Percentiles rank a stretch among this genome's conserved stretches.
These are phyloP conservation scores for Lanistes nyassanus DNA, from an alignment of 1,140 invertebrate species.

Conservation along the genomic window DNA sequence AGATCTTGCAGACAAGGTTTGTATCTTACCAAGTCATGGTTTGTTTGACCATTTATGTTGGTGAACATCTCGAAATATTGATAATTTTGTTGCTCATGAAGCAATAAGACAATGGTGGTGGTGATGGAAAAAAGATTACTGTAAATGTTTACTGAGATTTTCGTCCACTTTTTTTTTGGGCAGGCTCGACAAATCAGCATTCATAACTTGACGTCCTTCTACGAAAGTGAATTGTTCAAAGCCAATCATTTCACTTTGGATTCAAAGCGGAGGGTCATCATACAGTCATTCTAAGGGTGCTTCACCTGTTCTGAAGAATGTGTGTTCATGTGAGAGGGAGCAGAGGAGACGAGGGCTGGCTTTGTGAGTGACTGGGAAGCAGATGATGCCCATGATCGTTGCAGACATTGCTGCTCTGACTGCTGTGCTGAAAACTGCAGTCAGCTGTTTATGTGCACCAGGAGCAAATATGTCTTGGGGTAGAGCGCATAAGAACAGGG, in stretches of 20 bases:
- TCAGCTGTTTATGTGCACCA: no score
- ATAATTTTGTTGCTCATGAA: no score
- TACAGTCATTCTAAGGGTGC: constrained; percentile 78
- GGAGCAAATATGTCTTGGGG: no score
- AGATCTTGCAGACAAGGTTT: constrained; percentile 87
- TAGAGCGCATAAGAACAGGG: no score
- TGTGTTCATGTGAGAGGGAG: no score
- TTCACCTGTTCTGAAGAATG: no score
- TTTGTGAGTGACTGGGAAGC: no score
- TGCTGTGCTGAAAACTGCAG: no score
- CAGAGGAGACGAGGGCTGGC: no score
- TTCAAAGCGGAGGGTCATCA: constrained; percentile 82
- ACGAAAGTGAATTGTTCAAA: constrained; percentile 90
- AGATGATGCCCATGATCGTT: no score
- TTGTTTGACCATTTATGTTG: not conserved
- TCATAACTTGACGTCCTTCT: constrained; percentile 89
- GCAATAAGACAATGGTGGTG: not conserved
- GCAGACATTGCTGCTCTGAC: no score
- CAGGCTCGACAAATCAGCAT: constrained; percentile 94
- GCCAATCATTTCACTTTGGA: constrained; percentile 92
- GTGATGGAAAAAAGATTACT: not conserved
- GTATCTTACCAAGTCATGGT: not conserved
- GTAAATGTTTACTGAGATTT: not conserved
- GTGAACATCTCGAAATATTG: not conserved
- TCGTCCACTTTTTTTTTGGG: constrained; percentile 55